These are phyloP conservation scores for Columba livia DNA, from an alignment of 2,113 vertebrate species.

Conservation along the genomic window DNA sequence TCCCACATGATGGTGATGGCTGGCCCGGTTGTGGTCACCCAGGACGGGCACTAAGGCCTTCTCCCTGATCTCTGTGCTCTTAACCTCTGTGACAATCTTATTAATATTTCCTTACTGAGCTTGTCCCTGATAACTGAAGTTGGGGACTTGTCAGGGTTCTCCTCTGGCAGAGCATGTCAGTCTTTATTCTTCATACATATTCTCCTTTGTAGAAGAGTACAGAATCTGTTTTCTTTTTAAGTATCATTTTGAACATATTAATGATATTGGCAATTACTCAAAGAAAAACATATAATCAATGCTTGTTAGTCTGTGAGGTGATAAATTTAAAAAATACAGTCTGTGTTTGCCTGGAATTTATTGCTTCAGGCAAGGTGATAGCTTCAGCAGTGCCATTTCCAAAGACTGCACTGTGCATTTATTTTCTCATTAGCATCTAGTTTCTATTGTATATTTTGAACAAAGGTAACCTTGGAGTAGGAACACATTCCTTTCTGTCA, in stretches of 20 bases:
- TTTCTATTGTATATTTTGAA: conserved; percentile 70
- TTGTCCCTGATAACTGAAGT: background rate
- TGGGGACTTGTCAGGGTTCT: background rate
- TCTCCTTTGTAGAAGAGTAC: background rate
- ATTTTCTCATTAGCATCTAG: conserved; percentile 74
- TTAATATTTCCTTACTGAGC: background rate
- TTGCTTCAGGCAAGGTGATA: conserved; percentile 61
- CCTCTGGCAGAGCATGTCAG: background rate
- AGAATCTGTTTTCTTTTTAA: conserved; percentile 18
- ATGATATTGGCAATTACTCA: conserved; percentile 65
- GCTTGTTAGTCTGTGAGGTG: conserved; percentile 35
- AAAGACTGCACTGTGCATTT: conserved; percentile 51
- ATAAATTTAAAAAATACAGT: conserved; percentile 39
- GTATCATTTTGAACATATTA: conserved; percentile 18
- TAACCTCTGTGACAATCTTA: background rate
- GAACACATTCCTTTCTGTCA: conserved; percentile 67
- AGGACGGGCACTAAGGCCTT: background rate
- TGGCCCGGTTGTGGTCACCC: background rate
- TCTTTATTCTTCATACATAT: background rate
- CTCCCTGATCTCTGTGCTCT: background rate
- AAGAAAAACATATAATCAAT: conserved; percentile 57
- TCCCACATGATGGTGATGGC: background rate
- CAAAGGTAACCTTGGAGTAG: conserved; percentile 70
- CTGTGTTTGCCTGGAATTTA: conserved; percentile 47
- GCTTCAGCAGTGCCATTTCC: conserved; percentile 56